phyloP scores from a whole-genome alignment of 2,797 vertebrate species.

The Sebastes reedi region DNA sequence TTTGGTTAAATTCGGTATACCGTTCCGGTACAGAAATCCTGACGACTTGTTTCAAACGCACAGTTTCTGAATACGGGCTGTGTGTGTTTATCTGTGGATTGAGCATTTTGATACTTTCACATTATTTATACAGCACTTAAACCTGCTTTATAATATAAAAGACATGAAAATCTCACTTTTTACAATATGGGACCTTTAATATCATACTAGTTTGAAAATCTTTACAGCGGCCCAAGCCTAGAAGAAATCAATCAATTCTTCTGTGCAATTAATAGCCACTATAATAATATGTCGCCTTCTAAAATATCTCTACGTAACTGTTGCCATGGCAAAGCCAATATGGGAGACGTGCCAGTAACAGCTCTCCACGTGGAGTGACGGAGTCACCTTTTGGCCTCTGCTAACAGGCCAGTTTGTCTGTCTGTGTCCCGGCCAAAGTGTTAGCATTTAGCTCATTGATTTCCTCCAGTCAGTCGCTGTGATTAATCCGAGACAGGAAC shows the following conservation, averaged over 20 bases:
- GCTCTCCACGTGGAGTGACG: conserved; percentile 1
- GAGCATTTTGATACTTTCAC: too few species aligned
- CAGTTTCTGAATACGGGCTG: too few species aligned
- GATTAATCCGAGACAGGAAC: conserved; percentile 59
- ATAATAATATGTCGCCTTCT: not conserved
- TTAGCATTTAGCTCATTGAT: conserved; percentile 67
- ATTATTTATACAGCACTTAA: too few species aligned
- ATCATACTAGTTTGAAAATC: not conserved
- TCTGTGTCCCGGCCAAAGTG: conserved; percentile 49
- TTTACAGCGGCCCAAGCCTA: not conserved
- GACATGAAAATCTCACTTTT: too few species aligned
- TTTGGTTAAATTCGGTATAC: too few species aligned
- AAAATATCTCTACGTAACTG: not conserved
- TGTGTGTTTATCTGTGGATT: too few species aligned
- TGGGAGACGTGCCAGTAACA: not conserved
- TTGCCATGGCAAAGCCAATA: conserved; percentile 8
- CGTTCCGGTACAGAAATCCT: too few species aligned
- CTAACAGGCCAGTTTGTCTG: conserved; percentile 51
- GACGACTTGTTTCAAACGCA: too few species aligned
- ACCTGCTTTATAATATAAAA: too few species aligned
- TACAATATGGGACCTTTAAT: not conserved
- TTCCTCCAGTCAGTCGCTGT: conserved; percentile 55
- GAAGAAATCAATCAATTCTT: not conserved
- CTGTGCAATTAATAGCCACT: not conserved
- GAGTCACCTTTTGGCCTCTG: conserved; percentile 38